phyloP scores from a whole-genome alignment of 1,140 invertebrate genomes.

The Teleogryllus occipitalis region DNA sequence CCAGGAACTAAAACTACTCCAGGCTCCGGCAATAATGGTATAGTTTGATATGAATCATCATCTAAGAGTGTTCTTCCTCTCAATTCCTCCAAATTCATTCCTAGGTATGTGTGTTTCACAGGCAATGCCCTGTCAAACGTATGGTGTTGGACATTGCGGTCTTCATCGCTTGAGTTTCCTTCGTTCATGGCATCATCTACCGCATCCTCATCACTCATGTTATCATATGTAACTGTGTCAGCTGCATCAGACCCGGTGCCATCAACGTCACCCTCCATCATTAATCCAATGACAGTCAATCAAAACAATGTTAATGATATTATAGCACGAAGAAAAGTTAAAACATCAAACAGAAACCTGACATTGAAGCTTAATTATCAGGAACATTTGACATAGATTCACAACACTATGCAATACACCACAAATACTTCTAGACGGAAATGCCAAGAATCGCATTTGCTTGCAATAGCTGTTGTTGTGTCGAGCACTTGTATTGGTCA shows the following conservation, averaged over 20 bases:
- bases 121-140: neutral
- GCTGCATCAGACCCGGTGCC: neutral
- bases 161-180: neutral
- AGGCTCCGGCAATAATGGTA: conserved; percentile 52
- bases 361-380: no score
- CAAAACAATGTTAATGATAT: neutral
- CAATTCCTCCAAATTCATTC: conserved; percentile 51
- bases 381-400: neutral
- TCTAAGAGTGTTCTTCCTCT: conserved; percentile 53
- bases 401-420: neutral
- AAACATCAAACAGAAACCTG: no score
- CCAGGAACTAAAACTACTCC: conserved; percentile 60
- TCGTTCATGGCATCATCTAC: neutral
- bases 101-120: conserved; percentile 41
- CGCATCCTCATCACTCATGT: neutral
- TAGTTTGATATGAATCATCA: conserved; percentile 34
- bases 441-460: no score
- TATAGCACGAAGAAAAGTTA: no score
- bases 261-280: neutral
- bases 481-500: no score
- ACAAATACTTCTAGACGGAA: neutral
- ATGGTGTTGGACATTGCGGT: neutral
- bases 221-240: neutral
- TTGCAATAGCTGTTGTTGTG: no score
- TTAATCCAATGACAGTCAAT: neutral